phyloP scores from a whole-genome alignment of 1,140 invertebrate genomes.

The Sycobia sp. region DNA sequence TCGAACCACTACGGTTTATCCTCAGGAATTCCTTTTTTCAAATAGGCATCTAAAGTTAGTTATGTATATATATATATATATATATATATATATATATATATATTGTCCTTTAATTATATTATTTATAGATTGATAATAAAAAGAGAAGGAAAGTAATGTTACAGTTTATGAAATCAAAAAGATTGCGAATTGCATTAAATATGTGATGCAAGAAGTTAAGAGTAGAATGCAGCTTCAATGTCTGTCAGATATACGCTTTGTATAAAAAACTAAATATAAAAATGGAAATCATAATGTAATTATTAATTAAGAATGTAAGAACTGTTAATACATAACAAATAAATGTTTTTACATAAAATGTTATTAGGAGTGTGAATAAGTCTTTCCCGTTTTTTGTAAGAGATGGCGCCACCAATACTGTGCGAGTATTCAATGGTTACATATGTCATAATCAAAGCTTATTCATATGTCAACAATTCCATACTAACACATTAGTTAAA shows the following conservation, averaged over 20 bases:
- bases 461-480: no score
- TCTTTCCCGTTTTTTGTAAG: no score
- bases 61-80: no score
- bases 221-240: background rate
- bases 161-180: background rate
- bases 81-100: no score
- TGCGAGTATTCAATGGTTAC: no score
- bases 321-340: constrained; percentile 3
- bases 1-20: no score
- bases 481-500: no score
- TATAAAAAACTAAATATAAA: background rate
- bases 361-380: no score
- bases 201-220: background rate
- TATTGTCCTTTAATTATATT: background rate
- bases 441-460: no score
- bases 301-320: constrained; percentile 7
- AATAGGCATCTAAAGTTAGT: background rate
- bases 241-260: background rate
- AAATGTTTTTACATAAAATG: background rate
- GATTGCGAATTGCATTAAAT: background rate
- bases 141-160: background rate
- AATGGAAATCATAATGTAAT: background rate
- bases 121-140: background rate
- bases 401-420: no score
- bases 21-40: no score